phyloP scores from a whole-genome alignment of 2,888 invertebrate genomes.

The Drosophila formosana region DNA sequence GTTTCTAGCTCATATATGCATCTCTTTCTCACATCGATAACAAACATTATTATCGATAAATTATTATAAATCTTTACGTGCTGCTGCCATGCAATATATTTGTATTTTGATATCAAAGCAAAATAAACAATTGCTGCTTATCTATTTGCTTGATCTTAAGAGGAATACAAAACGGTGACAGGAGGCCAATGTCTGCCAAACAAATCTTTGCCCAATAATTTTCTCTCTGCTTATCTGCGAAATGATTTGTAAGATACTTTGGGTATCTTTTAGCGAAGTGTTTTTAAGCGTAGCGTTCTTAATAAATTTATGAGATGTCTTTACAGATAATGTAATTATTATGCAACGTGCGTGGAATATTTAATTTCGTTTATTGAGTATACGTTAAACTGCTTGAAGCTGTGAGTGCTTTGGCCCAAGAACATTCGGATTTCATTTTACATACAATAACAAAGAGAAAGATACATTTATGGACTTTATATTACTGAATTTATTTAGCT shows the following conservation, averaged over 20 bases:
- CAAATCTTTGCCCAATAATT: not conserved
- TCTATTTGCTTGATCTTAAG: not conserved
- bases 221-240: not conserved
- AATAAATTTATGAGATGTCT: not conserved
- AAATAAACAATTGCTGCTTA: slow-evolving; percentile 1
- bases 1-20: not conserved
- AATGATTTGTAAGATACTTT: not conserved
- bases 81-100: not conserved
- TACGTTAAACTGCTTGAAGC: too few relatives aligned
- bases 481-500: too few relatives aligned
- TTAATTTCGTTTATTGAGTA: not conserved
- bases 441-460: too few relatives aligned
- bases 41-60: slow-evolving; percentile 9
- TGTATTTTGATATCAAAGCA: not conserved
- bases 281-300: not conserved
- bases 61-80: not conserved
- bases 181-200: not conserved
- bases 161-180: not conserved
- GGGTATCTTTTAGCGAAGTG: not conserved
- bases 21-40: slow-evolving; percentile 21
- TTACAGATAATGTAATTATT: not conserved
- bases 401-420: too few relatives aligned
- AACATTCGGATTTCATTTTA: too few relatives aligned
- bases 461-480: too few relatives aligned
- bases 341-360: not conserved